Conservation (phyloP, 2,888 invertebrate species). For the Nomada flava region DNA sequence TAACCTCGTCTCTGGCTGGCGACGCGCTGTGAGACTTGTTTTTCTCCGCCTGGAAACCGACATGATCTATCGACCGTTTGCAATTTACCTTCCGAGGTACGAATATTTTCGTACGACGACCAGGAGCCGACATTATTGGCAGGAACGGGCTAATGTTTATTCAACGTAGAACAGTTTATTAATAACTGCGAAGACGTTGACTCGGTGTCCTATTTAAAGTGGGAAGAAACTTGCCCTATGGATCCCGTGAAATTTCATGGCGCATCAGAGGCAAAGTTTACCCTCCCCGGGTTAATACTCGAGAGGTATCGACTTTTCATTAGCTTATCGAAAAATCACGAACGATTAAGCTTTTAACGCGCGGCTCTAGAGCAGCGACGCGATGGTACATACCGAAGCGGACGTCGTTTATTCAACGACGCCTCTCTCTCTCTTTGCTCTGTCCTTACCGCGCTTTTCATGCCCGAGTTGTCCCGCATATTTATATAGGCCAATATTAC, state of each 20-base stretch:
- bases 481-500: conserved; percentile 36
- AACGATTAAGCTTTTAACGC: conserved; percentile 49
- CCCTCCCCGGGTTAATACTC: conserved; percentile 41
- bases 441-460: conserved; percentile 20
- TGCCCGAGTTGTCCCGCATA: conserved; percentile 25
- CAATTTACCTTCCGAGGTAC: background rate
- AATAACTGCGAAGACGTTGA: conserved; percentile 19
- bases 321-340: conserved; percentile 49
- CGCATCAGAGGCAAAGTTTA: background rate
- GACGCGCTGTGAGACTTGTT: conserved; percentile 88
- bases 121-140: too few species aligned
- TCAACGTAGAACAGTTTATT: background rate
- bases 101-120: background rate
- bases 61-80: too few species aligned
- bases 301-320: conserved; percentile 47
- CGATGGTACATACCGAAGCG: background rate
- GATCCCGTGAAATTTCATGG: conserved; percentile 17
- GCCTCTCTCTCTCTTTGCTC: conserved; percentile 18
- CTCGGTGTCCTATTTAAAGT: conserved; percentile 8
- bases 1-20: conserved; percentile 86
- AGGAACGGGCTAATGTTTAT: background rate
- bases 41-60: conserved; percentile 84
- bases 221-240: background rate
- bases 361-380: conserved; percentile 9
- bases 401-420: conserved; percentile 21